Evolutionary conservation across 2,113 vertebrate genomes (phyloP).

Genomic region (Merops nubicus): DNA sequence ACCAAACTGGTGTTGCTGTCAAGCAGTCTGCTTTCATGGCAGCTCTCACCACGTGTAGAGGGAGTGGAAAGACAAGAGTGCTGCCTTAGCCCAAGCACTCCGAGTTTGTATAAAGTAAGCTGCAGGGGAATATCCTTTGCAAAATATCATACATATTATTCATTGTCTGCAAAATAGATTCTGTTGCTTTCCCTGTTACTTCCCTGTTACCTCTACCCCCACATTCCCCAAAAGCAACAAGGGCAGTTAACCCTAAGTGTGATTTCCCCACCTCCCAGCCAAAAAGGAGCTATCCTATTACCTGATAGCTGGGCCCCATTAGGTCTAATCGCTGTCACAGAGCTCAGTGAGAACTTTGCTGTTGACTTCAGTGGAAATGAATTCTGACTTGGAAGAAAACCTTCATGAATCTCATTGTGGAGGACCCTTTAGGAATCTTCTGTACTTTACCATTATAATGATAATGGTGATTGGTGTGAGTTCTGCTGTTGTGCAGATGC

Average conservation of each 20-base stretch:
- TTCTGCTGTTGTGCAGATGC: neutral
- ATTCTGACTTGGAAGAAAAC: neutral
- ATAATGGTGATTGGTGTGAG: neutral
- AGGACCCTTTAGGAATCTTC: neutral
- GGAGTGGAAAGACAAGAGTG: neutral
- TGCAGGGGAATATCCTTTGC: neutral
- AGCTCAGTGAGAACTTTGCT: neutral
- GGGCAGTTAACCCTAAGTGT: neutral
- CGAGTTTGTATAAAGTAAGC: neutral
- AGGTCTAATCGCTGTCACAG: neutral
- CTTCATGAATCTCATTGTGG: neutral
- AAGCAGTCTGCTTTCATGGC: neutral
- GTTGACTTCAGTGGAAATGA: neutral
- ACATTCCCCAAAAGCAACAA: neutral
- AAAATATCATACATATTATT: neutral
- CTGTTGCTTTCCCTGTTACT: neutral
- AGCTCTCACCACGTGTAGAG: neutral
- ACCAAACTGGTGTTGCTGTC: neutral
- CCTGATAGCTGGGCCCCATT: neutral
- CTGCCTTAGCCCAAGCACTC: neutral
- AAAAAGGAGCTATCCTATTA: neutral
- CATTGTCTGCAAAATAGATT: neutral
- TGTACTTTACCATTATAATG: neutral
- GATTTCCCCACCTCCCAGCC: neutral
- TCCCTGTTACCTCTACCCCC: neutral